Base-by-base conservation (phyloP, 2,797 vertebrate species). In the Anguilla pacifica region DNA sequence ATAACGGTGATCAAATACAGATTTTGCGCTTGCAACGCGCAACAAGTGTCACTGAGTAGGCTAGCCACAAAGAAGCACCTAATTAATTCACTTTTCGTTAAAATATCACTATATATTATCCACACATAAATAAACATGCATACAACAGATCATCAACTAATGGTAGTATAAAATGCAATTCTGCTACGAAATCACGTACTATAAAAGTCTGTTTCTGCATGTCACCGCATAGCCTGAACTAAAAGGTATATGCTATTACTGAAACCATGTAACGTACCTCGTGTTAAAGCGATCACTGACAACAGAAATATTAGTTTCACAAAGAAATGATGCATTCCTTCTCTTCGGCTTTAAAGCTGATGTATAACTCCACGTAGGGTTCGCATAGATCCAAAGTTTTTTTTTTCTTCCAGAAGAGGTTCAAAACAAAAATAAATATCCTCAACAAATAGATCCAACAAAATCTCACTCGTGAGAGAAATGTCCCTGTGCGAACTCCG, bases 311-410 rank as follows among this genome's bases (percentile, higher is more conserved):
- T 93, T 89, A 96, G 94, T 93, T 94, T 96, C 94, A 95, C 93
- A 92, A 96, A 95, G 93, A 96, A 96, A 96, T 95, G 96, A 96
- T 94, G 94, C 96, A 97, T 97, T 96, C 96, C 96, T 96, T 94
- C 94, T 95, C 92, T 95, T 96, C 96, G 94, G 87, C 94, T 95
- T 96, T 92, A 96, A 93, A 95, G 88, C 93, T 90, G 92, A 86
- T 90, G 89, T 91, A 89, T 93, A 96, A 88, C 94, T 94, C 94
- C 94, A 85, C 94, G 90, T 92, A 90, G 92, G 94, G 93, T 94
- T 94, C 57, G 95, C 96, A 97, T 97, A 96, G 95, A 96, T 95
- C 94, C 96, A 85, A 91, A 85, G 87, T 13, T 89, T 87, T 92
- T 49, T 43, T 88, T 88, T 90, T 93, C 93, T 90, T 93, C 92